Conservation (phyloP, 2,797 vertebrate genomes). For the Ceryle rudis region DNA sequence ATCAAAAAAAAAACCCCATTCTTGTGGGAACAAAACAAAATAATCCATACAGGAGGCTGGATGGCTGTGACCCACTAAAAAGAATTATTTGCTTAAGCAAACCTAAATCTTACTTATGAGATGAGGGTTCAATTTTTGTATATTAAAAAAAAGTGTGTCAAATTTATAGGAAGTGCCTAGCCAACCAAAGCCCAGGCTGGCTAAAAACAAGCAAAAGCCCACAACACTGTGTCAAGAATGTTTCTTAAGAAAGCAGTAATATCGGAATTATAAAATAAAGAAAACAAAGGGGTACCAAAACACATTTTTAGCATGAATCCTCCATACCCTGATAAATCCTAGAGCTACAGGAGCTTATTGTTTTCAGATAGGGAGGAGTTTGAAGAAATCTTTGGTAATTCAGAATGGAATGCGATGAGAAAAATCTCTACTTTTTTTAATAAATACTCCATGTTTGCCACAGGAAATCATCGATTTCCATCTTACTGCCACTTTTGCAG, state of each 20-base stretch:
- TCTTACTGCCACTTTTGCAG: neutral
- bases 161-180: neutral
- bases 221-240: neutral
- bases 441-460: neutral
- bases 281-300: neutral
- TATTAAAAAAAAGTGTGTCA: neutral
- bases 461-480: neutral
- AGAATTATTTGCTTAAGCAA: constrained; percentile 6
- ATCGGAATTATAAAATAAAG: neutral
- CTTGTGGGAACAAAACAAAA: neutral
- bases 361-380: neutral
- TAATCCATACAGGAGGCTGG: accelerated
- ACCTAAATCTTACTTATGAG: neutral
- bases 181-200: neutral
- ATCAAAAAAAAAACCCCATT: neutral
- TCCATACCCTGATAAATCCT: neutral
- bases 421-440: neutral
- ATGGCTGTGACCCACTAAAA: neutral
- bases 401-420: neutral
- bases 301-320: neutral
- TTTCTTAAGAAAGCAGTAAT: neutral
- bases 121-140: neutral
- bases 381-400: neutral
- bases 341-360: neutral
- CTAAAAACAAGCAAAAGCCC: neutral